Evolutionary conservation across 2,888 invertebrate genomes (phyloP).

Genomic region (Danaus chrysippus): DNA sequence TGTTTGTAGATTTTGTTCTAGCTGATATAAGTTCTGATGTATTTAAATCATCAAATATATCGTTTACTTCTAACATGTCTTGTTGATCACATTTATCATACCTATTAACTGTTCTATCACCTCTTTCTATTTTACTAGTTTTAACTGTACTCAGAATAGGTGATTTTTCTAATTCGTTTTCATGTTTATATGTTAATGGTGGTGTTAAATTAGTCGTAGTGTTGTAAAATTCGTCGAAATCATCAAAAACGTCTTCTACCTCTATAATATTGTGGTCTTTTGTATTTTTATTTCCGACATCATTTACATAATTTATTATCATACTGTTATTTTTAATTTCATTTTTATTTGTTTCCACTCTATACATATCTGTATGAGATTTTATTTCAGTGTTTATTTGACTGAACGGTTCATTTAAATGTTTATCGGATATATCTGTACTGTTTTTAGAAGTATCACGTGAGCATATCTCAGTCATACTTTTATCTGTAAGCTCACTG

Average conservation of each 20-base stretch:
- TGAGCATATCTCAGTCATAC: too few species aligned
- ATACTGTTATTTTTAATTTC: neutral
- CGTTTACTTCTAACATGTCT: conserved; percentile 63
- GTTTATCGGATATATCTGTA: too few species aligned
- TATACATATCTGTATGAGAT: too few species aligned
- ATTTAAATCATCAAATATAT: conserved; percentile 54
- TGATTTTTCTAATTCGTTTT: neutral
- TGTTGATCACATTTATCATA: too few species aligned
- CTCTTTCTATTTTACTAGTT: too few species aligned
- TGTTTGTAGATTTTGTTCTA: neutral
- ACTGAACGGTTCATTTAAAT: too few species aligned
- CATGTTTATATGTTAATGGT: neutral
- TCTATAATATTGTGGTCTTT: neutral
- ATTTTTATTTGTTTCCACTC: neutral
- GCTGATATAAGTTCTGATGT: neutral
- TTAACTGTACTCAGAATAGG: neutral
- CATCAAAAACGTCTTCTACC: neutral
- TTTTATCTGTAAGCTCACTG: too few species aligned
- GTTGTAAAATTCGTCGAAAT: neutral
- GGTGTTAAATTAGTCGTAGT: too few species aligned
- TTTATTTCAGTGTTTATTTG: too few species aligned
- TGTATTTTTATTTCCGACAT: neutral
- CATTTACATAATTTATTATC: neutral
- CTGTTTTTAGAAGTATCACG: too few species aligned
- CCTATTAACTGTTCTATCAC: too few species aligned